These are phyloP conservation scores for Pseudeuparius sepicola DNA, from an alignment of 2,888 invertebrate genomes.

Conservation along the genomic window DNA sequence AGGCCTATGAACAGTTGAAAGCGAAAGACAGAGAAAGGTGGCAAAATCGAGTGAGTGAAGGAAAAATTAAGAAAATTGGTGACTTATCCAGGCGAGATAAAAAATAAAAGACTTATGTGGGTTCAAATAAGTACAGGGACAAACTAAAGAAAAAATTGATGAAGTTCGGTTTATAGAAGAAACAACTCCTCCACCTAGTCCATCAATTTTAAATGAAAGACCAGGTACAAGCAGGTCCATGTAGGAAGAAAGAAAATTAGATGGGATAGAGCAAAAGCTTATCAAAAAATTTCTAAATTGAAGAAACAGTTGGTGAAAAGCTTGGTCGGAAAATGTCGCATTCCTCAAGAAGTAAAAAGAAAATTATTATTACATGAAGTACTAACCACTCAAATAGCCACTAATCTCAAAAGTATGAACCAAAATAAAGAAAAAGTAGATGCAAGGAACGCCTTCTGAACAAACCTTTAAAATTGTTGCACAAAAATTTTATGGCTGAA, in stretches of 20 bases:
- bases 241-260: conserved; percentile 3
- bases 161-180: conserved; percentile 5
- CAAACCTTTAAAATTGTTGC: too few relatives aligned
- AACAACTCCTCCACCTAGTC: conserved; percentile 7
- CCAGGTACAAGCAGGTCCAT: conserved; percentile 1
- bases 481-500: too few relatives aligned
- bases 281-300: conserved; percentile 3
- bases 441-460: conserved; percentile 6
- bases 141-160: conserved; percentile 1
- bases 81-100: conserved; percentile 3
- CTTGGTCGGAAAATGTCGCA: not conserved
- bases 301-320: conserved; percentile 4
- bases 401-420: conserved; percentile 1
- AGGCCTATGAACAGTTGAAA: conserved; percentile 3
- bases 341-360: conserved; percentile 5
- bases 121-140: conserved; percentile 5
- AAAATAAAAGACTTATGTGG: too few relatives aligned
- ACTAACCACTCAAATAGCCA: conserved; percentile 2
- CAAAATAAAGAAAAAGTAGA: not conserved
- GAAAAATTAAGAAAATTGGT: conserved; percentile 8
- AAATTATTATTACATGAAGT: conserved; percentile 3
- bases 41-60: conserved; percentile 2
- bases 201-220: not conserved
- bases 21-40: conserved; percentile 3
- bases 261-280: conserved; percentile 1